Percentiles rank a stretch among this genome's conserved stretches.
Conservation (phyloP, 2,888 invertebrate genomes). For the Amblyjoppa proteus region DNA sequence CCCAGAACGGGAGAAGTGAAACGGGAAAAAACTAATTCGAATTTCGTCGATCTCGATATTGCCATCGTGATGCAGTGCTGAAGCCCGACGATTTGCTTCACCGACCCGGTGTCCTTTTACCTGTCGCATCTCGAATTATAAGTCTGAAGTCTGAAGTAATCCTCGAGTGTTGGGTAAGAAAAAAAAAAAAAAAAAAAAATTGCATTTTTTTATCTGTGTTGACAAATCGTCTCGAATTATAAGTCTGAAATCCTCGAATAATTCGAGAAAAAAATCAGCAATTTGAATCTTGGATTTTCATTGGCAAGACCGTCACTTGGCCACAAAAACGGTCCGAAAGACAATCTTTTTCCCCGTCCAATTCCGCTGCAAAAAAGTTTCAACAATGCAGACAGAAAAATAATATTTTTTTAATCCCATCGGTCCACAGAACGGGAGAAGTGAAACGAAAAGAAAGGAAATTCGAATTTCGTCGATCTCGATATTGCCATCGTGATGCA, state of each 20-base stretch:
- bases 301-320: too few species aligned
- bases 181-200: too few species aligned
- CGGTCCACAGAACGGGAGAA: not conserved
- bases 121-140: not conserved
- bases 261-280: too few species aligned
- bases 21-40: not conserved
- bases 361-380: too few species aligned
- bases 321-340: too few species aligned
- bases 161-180: too few species aligned
- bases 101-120: too few species aligned
- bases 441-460: not conserved
- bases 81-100: slow-evolving; percentile 39
- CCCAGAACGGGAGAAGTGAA: not conserved
- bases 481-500: slow-evolving; percentile 51
- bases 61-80: slow-evolving; percentile 46
- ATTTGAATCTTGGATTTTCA: too few species aligned
- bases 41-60: slow-evolving; percentile 59
- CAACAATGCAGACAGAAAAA: not conserved
- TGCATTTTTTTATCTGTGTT: not conserved
- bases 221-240: not conserved
- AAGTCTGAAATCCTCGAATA: too few species aligned
- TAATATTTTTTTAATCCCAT: not conserved
- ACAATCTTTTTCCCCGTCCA: too few species aligned
- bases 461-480: slow-evolving; percentile 47
- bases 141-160: too few species aligned